Base-by-base conservation (phyloP, 2,888 invertebrate genomes). In the Phyto melanocephala region DNA sequence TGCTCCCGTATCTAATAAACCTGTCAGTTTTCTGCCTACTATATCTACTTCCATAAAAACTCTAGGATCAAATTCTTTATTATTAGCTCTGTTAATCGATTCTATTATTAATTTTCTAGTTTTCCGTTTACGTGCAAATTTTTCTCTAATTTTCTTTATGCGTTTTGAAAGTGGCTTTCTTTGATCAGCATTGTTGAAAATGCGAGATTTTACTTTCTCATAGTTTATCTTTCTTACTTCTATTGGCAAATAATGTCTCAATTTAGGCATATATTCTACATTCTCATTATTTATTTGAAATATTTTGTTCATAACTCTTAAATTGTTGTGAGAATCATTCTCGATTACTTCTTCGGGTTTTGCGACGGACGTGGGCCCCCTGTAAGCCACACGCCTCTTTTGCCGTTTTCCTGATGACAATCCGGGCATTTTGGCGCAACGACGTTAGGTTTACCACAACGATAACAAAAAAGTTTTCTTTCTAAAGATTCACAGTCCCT, bases 341-440 rank as follows among this genome's bases (percentile, higher is more conserved):
- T 15, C 4, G 20, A 7, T 1, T 28, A 13, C 5, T 22, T 17
- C 13, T 6, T 15, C 11, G 65, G 47, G 37, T 35, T 50, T 17
- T 50, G 8, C 13, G 37, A 7, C 1, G 11, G 65, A 37, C 54
- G 54, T 15, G 28, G 28, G 13, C 1, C 24, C 56, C 68, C 68
- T 13, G 35, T 52, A n/a, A 2, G n/a, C 15, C 17, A 15, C 54
- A 28, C 54, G 68, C 24, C 54, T 42, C 54, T 1, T 17, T 42
- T 42, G 6, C 0, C 1, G 68, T 68, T 68, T 68, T 42, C 68
- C 68, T 58, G 37, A 5, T 11, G 11, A 11, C 68, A 68, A 6
- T 13, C 15, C 5, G 68, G 68, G 7, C 68, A 68, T 1, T 52
- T 54, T 1, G 68, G 68, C 2, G 40, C 24, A 6, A 52, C 42